Percentiles rank a stretch among this genome's conserved stretches.
Evolutionary conservation across 2,113 vertebrate genomes (phyloP).

Genomic region (Cyprinodon variegatus): DNA sequence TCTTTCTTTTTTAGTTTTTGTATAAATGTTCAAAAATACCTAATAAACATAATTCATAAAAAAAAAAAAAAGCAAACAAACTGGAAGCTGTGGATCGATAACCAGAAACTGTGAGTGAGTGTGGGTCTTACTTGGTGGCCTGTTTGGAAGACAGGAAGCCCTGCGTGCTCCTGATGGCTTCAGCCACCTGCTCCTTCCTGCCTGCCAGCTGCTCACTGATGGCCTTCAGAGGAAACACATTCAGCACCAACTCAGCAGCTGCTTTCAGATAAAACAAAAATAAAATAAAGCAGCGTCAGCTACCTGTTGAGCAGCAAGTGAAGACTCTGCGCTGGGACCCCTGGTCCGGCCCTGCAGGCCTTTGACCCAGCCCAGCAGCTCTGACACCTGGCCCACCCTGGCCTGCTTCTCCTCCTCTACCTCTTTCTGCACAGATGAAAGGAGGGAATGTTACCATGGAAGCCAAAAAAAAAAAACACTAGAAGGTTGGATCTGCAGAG

Average conservation of each 20-base stretch:
- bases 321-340: conserved; percentile 81
- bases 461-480: not conserved
- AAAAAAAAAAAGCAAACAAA: too few relatives aligned
- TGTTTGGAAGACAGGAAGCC: conserved; percentile 94
- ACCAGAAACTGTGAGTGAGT: not conserved
- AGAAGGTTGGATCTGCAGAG: too few relatives aligned
- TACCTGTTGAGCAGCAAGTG: conserved; percentile 92
- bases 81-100: not conserved
- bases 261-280: not conserved
- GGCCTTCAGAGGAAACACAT: conserved; percentile 73
- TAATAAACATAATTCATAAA: too few relatives aligned
- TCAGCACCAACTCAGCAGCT: fast-evolving
- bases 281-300: not conserved
- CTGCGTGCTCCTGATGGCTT: conserved; percentile 90
- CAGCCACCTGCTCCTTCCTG: conserved; percentile 90
- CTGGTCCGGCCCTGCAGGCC: conserved; percentile 80
- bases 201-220: conserved; percentile 87
- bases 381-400: conserved; percentile 89
- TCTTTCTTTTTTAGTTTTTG: too few relatives aligned
- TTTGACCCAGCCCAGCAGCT: conserved; percentile 89
- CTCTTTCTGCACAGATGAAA: conserved; percentile 86
- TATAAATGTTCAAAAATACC: too few relatives aligned
- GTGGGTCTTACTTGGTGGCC: conserved; percentile 87
- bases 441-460: not conserved
- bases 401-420: conserved; percentile 96